Evolutionary conservation across 2,797 vertebrate genomes (phyloP), one percentile per base, ranked within the genome.

Genomic region (Chloroceryle amazona): DNA sequence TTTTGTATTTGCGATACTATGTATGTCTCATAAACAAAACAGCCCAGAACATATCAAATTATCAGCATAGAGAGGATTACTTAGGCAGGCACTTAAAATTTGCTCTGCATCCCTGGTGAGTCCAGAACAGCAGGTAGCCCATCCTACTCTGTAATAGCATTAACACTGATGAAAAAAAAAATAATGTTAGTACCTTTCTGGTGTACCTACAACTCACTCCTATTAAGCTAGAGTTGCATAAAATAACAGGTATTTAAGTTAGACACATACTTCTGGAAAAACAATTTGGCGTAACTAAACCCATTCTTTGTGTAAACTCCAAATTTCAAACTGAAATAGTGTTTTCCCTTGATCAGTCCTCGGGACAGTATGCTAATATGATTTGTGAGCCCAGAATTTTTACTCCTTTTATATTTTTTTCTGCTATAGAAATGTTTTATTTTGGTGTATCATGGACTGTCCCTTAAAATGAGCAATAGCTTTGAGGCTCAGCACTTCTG

Each of bases 21-120:
- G 42, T 67, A 54, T 71, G 72, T 65, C 57, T 93, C 61, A 74
- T n/a, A 93, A 91, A 93, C 75, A 92, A 92, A 96, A 81, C 63
- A 88, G 54, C 49, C 22, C 44, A 60, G 71, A 66, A 88, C 31
- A 35, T 67, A 60, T 81, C 68, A 91, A 67, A 71, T 63, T 78
- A 95, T 39, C 65, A 90, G 49, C 37, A 74, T 2, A 67, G 71
- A 85, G 47, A 89, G 55, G 61, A 91, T 96, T 87, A 87, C 63
- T 83, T 71, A 81, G 67, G 52, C 63, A 91, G 68, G 51, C 39
- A 71, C 65, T 65, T 76, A 35, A 3, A 73, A 81, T 84, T 79
- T 83, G 33, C 62, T 68, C 23, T 75, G 57, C 57, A 22, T 29
- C 95, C 55, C 76, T 60, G 31, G 39, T 20, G 49, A 68, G 73